Evolutionary conservation across 2,797 vertebrate genomes (phyloP).

Genomic region (Antrozous pallidus): DNA sequence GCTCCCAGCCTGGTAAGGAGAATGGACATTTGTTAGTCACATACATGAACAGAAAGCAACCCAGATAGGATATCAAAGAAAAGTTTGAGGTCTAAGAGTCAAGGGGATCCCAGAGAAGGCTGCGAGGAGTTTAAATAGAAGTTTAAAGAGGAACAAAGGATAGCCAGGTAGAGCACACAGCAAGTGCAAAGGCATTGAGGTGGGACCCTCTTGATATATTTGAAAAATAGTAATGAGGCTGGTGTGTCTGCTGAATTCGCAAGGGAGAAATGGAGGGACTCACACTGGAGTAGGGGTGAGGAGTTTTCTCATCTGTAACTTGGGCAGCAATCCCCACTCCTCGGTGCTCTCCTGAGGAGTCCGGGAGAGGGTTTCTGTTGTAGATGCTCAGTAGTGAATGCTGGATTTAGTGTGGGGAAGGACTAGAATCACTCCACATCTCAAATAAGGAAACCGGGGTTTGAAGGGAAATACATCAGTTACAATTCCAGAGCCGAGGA

Average conservation of each 20-base stretch:
- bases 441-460: neutral
- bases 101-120: neutral
- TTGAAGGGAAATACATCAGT: neutral
- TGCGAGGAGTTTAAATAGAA: neutral
- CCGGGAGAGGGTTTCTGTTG: neutral
- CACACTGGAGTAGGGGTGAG: neutral
- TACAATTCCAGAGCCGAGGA: neutral
- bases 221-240: neutral
- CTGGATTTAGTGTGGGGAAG: neutral
- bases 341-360: neutral
- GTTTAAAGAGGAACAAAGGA: neutral
- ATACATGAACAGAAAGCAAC: neutral
- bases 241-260: neutral
- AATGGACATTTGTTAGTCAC: neutral
- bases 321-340: neutral
- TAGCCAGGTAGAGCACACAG: neutral
- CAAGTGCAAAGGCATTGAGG: neutral
- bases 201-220: neutral
- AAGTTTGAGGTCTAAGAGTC: neutral
- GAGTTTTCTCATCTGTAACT: neutral
- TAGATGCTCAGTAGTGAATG: neutral
- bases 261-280: neutral
- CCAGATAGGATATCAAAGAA: neutral
- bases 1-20: neutral
- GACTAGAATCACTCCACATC: neutral